phyloP scores from a whole-genome alignment of 23 tunicate genomes.

The Ciona savignyi region DNA sequence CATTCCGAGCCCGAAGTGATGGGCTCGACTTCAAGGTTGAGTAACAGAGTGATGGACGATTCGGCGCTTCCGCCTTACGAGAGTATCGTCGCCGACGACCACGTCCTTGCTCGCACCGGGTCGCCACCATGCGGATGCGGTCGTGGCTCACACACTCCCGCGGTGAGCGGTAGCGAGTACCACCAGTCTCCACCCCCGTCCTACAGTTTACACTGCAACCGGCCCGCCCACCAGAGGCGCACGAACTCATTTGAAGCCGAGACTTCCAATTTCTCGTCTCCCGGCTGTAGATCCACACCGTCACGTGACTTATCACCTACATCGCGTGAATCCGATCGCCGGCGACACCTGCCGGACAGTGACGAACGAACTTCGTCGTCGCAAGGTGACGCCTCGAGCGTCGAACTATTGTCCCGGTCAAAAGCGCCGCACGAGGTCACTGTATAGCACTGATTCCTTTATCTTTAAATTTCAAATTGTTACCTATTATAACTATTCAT shows the following conservation, averaged over 20 bases:
- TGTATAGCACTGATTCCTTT: not conserved
- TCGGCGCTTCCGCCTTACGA: conserved; percentile 68
- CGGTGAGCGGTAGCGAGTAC: conserved; percentile 3
- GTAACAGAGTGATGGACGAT: conserved; percentile 9
- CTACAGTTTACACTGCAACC: conserved; percentile 38
- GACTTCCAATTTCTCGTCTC: not conserved
- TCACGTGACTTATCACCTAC: not conserved
- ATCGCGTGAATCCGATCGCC: not conserved
- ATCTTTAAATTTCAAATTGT: not conserved
- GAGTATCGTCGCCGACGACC: conserved; percentile 37
- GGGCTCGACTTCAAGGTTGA: not conserved
- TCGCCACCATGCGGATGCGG: conserved; percentile 28
- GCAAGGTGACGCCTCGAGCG: not conserved
- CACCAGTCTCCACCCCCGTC: conserved; percentile 74
- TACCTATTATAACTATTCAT: not conserved
- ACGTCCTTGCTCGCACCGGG: not conserved
- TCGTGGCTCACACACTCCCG: conserved; percentile 21
- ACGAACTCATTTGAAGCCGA: not conserved
- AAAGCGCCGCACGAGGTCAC: not conserved
- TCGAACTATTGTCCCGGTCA: not conserved
- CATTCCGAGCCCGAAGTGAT: conserved; percentile 26
- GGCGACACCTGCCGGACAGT: not conserved
- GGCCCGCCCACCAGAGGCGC: conserved; percentile 21
- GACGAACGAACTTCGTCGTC: conserved; percentile 8
- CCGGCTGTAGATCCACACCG: not conserved